Conservation (phyloP, 1,140 invertebrate species). For the Adoxophyes honmai region DNA sequence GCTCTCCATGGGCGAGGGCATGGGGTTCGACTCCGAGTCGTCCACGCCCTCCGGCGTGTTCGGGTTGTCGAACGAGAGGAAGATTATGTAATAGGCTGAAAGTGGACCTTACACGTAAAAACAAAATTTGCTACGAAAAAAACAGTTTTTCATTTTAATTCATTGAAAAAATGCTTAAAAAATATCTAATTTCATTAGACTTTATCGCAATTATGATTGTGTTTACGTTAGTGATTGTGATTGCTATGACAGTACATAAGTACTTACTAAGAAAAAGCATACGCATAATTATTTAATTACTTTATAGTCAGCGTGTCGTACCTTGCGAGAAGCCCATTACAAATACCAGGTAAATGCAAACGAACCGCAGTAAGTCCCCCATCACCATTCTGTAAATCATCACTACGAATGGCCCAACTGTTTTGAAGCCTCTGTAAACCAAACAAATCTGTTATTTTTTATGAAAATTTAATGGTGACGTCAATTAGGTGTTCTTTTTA, state of each 20-base stretch:
- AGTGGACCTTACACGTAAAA: conserved; percentile 31
- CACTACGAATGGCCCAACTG: conserved; percentile 98
- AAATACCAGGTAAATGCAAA: conserved; percentile 97
- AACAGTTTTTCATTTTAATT: too few relatives aligned
- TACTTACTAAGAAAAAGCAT: too few relatives aligned
- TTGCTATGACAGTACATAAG: too few relatives aligned
- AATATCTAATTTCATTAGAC: too few relatives aligned
- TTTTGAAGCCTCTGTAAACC: conserved; percentile 93
- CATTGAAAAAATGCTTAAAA: too few relatives aligned
- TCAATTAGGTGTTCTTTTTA: neutral
- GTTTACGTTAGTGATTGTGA: too few relatives aligned
- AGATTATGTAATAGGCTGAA: conserved; percentile 94
- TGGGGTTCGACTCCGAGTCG: conserved; percentile 87
- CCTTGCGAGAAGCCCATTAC: conserved; percentile 98
- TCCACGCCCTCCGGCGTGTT: conserved; percentile 85
- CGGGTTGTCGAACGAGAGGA: conserved; percentile 90
- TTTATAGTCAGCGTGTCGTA: too few relatives aligned
- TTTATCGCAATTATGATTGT: too few relatives aligned
- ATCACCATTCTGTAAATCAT: conserved; percentile 99
- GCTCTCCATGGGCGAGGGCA: conserved; percentile 93
- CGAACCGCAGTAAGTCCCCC: conserved; percentile 96
- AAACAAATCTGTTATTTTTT: conserved; percentile 4
- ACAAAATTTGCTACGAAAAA: too few relatives aligned
- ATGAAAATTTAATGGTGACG: too few relatives aligned
- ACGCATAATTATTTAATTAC: conserved; percentile 14